A percentile compares a stretch with the other conserved stretches of the same genome.
phyloP scores from a whole-genome alignment of 2,888 invertebrate species.

The Monoplex corrugatus region DNA sequence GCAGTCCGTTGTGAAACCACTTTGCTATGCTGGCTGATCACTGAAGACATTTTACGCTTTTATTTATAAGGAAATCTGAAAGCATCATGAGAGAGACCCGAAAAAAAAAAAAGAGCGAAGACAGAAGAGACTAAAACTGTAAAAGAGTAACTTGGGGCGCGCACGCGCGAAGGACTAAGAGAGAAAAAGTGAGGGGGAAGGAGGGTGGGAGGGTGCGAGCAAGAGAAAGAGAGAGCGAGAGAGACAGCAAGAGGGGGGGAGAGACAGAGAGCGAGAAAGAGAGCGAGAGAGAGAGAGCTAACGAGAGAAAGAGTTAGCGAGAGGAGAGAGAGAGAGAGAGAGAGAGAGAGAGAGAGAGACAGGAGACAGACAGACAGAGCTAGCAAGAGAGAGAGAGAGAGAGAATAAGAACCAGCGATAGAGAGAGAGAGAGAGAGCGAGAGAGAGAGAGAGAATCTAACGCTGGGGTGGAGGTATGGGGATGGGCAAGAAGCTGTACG shows the following conservation, averaged over 20 bases:
- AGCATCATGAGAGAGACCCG: no score
- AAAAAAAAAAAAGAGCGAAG: background rate
- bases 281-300: no score
- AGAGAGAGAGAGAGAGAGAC: background rate
- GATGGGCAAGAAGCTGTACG: no score
- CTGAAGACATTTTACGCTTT: no score
- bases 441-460: background rate
- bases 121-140: background rate
- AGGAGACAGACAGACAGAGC: background rate
- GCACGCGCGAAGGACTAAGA: background rate
- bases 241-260: background rate
- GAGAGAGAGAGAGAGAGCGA: background rate
- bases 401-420: background rate
- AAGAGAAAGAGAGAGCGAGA: conserved; percentile 1
- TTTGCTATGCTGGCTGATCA: no score
- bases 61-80: no score
- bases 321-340: background rate
- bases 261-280: background rate
- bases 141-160: background rate
- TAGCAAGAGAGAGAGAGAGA: background rate
- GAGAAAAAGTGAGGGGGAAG: background rate
- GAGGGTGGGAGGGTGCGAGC: background rate
- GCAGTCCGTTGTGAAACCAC: no score
- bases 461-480: no score
- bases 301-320: background rate